Percentiles rank a stretch among this genome's conserved stretches.
These are phyloP conservation scores for Ips typographus DNA, from an alignment of 1,140 invertebrate species.

Conservation along the genomic window DNA sequence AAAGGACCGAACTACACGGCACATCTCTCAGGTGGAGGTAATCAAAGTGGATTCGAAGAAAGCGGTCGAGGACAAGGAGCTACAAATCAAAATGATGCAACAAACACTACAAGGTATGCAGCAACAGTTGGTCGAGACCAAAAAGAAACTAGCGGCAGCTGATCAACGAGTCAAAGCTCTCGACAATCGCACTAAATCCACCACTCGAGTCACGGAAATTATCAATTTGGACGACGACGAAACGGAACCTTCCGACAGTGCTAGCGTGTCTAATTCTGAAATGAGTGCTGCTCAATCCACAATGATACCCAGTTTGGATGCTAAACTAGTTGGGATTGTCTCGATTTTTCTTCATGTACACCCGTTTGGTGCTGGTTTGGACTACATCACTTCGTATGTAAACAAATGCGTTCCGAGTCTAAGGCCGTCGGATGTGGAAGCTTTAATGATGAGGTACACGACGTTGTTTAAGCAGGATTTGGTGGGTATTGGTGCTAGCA, in stretches of 20 bases:
- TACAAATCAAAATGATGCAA: constrained; percentile 71
- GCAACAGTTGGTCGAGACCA: constrained; percentile 67
- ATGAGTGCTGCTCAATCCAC: not conserved
- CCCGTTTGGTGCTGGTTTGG: constrained; percentile 81
- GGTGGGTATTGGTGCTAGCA: constrained; percentile 72
- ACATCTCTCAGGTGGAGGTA: constrained; percentile 58
- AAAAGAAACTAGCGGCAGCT: constrained; percentile 63
- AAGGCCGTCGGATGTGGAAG: constrained; percentile 71
- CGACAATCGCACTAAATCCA: constrained; percentile 54
- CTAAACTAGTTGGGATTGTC: constrained; percentile 74
- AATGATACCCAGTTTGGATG: constrained; percentile 52
- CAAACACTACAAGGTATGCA: constrained; percentile 81
- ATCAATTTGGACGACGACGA: constrained; percentile 49
- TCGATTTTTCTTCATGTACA: constrained; percentile 85
- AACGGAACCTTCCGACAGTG: constrained; percentile 42
- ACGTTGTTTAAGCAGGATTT: constrained; percentile 75
- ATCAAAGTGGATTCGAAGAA: constrained; percentile 67
- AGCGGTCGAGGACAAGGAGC: constrained; percentile 70
- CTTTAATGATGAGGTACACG: constrained; percentile 71
- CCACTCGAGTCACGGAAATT: constrained; percentile 39
- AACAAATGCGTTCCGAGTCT: constrained; percentile 70
- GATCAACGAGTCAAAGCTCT: constrained; percentile 61
- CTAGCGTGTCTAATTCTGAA: constrained; percentile 32
- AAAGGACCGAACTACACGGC: not conserved
- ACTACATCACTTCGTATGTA: constrained; percentile 83